Conservation (phyloP, 2,113 vertebrate species). For the Pituophis catenifer region DNA sequence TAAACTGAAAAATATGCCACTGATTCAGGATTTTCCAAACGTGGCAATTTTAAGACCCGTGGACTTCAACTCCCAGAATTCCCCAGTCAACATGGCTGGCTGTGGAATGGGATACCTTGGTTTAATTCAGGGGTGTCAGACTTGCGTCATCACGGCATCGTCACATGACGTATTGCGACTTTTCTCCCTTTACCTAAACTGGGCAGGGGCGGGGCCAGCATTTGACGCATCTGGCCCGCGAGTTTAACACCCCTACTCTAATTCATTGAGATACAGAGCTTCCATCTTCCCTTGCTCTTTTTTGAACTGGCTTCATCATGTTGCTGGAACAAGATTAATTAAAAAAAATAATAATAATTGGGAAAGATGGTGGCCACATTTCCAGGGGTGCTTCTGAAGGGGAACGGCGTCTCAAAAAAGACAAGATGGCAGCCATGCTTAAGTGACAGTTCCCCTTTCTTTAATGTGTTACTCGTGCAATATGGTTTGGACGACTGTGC, state of each 20-base stretch:
- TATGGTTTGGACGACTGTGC: neutral
- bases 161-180: too few relatives aligned
- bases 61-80: neutral
- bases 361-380: neutral
- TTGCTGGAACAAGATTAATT: neutral
- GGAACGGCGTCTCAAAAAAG: neutral
- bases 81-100: neutral
- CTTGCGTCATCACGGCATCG: too few relatives aligned
- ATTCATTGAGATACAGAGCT: neutral
- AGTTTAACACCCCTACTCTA: neutral
- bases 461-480: neutral
- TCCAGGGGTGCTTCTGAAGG: neutral
- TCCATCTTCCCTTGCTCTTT: neutral
- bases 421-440: neutral
- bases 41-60: neutral
- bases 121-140: too few relatives aligned
- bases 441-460: neutral
- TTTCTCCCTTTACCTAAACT: too few relatives aligned
- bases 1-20: neutral
- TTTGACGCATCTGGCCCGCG: too few relatives aligned
- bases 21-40: neutral
- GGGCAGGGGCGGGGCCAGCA: too few relatives aligned
- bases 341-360: neutral
- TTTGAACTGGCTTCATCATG: neutral
- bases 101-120: neutral